Base-by-base conservation (phyloP, 2,888 invertebrate genomes). In the Cryptosula pallasiana region DNA sequence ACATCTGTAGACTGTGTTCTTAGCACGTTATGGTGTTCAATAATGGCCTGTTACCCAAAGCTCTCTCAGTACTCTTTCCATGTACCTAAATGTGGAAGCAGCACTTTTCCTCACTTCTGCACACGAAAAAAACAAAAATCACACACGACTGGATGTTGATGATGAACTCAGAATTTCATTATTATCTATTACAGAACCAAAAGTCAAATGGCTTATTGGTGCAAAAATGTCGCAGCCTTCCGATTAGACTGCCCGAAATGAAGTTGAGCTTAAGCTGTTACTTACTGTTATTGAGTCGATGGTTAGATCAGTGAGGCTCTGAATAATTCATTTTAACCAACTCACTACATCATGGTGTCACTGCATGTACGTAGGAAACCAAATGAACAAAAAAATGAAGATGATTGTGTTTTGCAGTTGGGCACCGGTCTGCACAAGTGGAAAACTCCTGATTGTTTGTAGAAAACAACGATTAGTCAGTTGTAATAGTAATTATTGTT, bases 61-160 rank as follows among this genome's bases (percentile, higher is more conserved):
- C 20, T 5, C 20, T 45, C 45, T 45, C 20, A 20, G 9, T 45
- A 5, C 5, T 45, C 5, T 45, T 45, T 45, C 45, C 45, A 13
- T 13, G 9, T 23, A 16, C 13, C 57, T 57, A 57, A 5, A 57
- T 16, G n/a, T 57, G 57, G 5, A 23, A 57, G 57, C 57, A 57
- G 5, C 13, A 25, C n/a, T 16, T 57, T 57, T 57, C 25, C 20
- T 57, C 57, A 57, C 57, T 57, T 57, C 25, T 57, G 3, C n/a
- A 25, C 25, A 57, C n/a, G 57, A 57, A 57, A n/a, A n/a, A 57
- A 57, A 23, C 57, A 57, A 57, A 57, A 16, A 25, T 57, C n/a
- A 23, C 57, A 16, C 57, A n/a, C 25, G 20, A 57, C n/a, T 57
- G 13, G n/a, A 57, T 57, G 45, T 45, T 45, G 45, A 45, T 5